Percentiles rank a stretch among this genome's conserved stretches.
phyloP scores from a whole-genome alignment of 2,797 vertebrate genomes.

The Tenualosa ilisha region DNA sequence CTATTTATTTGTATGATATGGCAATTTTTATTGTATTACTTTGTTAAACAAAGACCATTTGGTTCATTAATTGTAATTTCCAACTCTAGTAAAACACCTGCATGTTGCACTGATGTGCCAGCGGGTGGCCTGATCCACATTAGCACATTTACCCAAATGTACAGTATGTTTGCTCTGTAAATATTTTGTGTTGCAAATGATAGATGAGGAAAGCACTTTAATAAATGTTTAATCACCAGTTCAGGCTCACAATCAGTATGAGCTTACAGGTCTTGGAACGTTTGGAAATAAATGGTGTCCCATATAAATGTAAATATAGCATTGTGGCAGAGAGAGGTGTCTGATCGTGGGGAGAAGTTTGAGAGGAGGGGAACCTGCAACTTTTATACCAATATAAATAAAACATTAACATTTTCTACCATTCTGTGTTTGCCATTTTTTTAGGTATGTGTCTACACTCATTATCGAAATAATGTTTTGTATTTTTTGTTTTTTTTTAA shows the following conservation, averaged over 20 bases:
- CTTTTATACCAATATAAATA: conserved; percentile 87
- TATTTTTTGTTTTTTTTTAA: too few relatives aligned
- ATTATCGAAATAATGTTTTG: neutral
- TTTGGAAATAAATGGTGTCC: conserved; percentile 65
- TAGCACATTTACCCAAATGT: conserved; percentile 74
- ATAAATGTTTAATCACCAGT: conserved; percentile 84
- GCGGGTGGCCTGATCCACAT: conserved; percentile 64
- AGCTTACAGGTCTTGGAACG: conserved; percentile 70
- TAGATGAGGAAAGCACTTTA: conserved; percentile 84
- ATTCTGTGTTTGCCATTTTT: conserved; percentile 46
- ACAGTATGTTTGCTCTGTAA: conserved; percentile 80
- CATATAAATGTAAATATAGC: conserved; percentile 78
- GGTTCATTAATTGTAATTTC: conserved; percentile 77
- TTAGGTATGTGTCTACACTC: neutral
- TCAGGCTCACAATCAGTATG: conserved; percentile 79
- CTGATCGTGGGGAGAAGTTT: conserved; percentile 70
- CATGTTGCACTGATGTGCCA: conserved; percentile 64
- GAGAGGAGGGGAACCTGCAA: conserved; percentile 76
- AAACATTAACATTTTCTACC: conserved; percentile 84
- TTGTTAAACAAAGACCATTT: conserved; percentile 67
- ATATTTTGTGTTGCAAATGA: conserved; percentile 78
- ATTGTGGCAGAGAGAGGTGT: conserved; percentile 64
- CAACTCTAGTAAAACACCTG: conserved; percentile 67
- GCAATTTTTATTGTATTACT: conserved; percentile 80
- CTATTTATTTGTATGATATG: conserved; percentile 89